Evolutionary conservation across 2,888 invertebrate genomes (phyloP).

Genomic region (Trissolcus brochymenae): DNA sequence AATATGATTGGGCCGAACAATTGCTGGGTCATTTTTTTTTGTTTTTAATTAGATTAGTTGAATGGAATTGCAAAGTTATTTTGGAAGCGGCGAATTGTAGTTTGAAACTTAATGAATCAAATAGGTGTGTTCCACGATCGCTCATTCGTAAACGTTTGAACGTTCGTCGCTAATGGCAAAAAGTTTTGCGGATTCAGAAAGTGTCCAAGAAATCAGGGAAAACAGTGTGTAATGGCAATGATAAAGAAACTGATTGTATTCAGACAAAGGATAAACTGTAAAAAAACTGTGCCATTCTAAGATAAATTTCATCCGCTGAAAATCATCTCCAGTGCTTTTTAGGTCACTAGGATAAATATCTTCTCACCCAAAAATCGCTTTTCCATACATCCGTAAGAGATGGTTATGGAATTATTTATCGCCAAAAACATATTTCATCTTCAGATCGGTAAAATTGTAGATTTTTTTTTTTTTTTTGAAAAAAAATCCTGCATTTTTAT

Average conservation of each 20-base stretch:
- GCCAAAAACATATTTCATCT: conserved; percentile 14
- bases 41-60: conserved; percentile 9
- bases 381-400: conserved; percentile 8
- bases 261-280: conserved; percentile 1
- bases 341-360: conserved; percentile 34
- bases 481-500: neutral
- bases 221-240: conserved; percentile 1
- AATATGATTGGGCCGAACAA: neutral
- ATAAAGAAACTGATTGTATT: conserved; percentile 7
- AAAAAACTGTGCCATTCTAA: conserved; percentile 16
- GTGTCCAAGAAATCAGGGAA: too few relatives aligned
- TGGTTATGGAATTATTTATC: conserved; percentile 18
- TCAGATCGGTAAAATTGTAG: neutral
- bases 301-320: conserved; percentile 25
- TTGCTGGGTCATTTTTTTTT: conserved; percentile 1
- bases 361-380: conserved; percentile 20
- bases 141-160: conserved; percentile 3
- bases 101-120: conserved; percentile 4
- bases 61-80: conserved; percentile 2
- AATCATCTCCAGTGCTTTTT: conserved; percentile 26
- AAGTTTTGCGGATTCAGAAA: conserved; percentile 2
- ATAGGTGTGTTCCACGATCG: conserved; percentile 3
- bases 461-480: neutral
- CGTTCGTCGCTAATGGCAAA: neutral
- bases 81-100: neutral